A percentile compares a stretch with the other conserved stretches of the same genome.
Conservation (phyloP, 2,113 vertebrate species). For the Pagrus major region DNA sequence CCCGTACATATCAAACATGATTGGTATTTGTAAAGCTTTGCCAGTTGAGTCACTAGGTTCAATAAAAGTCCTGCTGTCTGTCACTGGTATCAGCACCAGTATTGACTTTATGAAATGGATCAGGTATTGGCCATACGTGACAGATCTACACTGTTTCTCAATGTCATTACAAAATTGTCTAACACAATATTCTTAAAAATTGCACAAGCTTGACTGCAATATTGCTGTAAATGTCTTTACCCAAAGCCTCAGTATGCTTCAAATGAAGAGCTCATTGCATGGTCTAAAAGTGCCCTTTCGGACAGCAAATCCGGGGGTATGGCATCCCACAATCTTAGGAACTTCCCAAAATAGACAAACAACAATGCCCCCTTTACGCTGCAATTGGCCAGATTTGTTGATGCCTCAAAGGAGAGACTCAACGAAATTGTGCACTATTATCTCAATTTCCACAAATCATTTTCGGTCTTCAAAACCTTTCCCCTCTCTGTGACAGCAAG, state of each 20-base stretch:
- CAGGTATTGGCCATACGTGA: slow-evolving; percentile 3
- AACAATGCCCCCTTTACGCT: background rate
- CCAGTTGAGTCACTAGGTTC: slow-evolving; percentile 18
- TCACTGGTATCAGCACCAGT: background rate
- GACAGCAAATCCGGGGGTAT: background rate
- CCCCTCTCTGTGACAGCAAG: background rate
- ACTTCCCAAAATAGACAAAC: background rate
- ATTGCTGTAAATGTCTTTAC: background rate
- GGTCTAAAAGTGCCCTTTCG: background rate
- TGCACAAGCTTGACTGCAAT: background rate
- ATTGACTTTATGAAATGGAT: slow-evolving; percentile 8
- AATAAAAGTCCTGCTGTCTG: slow-evolving; percentile 2
- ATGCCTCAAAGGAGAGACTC: background rate
- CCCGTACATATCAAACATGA: background rate
- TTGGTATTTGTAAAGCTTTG: slow-evolving; percentile 16
- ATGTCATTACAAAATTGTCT: background rate
- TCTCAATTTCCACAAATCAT: background rate
- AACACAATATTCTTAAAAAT: background rate
- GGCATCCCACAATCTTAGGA: background rate
- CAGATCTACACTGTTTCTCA: slow-evolving; percentile 7
- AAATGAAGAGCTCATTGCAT: background rate
- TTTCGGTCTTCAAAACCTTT: background rate
- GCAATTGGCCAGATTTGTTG: background rate
- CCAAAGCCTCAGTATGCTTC: background rate
- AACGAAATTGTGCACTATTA: background rate